Base-by-base conservation (phyloP, 2,797 vertebrate species). In the Xenops minutus region DNA sequence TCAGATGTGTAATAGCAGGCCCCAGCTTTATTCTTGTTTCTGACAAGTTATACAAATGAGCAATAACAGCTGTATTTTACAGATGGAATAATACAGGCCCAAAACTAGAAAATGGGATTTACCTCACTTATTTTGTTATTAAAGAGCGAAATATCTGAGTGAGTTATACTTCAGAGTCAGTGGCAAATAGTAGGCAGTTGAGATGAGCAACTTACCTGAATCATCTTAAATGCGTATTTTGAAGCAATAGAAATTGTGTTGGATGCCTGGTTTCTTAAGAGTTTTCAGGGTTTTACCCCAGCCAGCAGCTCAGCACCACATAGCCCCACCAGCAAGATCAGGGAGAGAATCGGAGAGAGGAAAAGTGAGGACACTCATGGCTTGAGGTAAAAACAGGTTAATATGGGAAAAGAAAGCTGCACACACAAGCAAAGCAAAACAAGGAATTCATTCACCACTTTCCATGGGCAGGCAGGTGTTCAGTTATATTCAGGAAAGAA, bases 271-370 rank as follows among this genome's bases (percentile, higher is more conserved):
- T 2, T 68, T 73, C 34, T 48, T 44, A 71, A 48, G 34, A 81
- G 3, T 32, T 48, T 7, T 27, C 15, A 19, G 29, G 9, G 26
- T 54, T 43, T 54, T 66, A 78, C 30, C 13, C 16, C 36, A 52
- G 9, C 3, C 22, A 54, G 29, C 3, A 54, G 23, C 22, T 48
- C 15, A 66, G 26, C 30, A 20, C 39, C 19, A 59, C 18, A 41
- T 18, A 66, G 43, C 8, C 6, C 15, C 12, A 59, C 30, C 22
- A 59, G 21, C 14, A 52, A 10, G 10, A 66, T 0, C 0, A 0
- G 15, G 22, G 10, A 34, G 8, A 64, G 22, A 78, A 36, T 59
- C 6, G 15, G 44, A 29, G 44, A 41, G 12, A 16, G 21, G 3
- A 41, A 52, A 84, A 36, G 37, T 64, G 64, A 52, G 22, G 58